phyloP scores from a whole-genome alignment of 2,888 invertebrate species.

The Eupithecia inturbata region DNA sequence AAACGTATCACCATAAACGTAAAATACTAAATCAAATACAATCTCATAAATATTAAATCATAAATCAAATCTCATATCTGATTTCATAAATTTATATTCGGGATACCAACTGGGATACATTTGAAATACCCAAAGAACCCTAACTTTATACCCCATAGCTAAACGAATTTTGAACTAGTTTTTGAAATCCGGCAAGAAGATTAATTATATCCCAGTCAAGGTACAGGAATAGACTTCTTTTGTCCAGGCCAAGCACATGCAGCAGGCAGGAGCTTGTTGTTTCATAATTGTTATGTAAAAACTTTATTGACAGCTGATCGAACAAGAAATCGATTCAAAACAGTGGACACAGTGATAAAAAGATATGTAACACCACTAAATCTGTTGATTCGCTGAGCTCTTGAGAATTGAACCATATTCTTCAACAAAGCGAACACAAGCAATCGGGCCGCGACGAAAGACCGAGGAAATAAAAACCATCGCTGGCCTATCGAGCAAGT shows the following conservation, averaged over 20 bases:
- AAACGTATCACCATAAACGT: neutral
- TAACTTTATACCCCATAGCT: neutral
- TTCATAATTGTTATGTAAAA: neutral
- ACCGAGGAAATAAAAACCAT: conserved; percentile 82
- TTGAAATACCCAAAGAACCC: neutral
- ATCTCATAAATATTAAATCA: too few species aligned
- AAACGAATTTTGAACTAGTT: too few species aligned
- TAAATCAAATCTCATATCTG: neutral
- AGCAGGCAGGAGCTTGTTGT: neutral
- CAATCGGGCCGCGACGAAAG: conserved; percentile 75
- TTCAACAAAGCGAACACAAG: conserved; percentile 68
- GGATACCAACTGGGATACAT: neutral
- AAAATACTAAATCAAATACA: neutral
- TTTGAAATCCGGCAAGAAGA: neutral
- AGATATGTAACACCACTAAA: neutral
- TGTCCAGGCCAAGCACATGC: neutral
- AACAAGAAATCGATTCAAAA: neutral
- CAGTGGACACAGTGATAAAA: neutral
- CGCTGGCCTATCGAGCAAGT: conserved; percentile 64
- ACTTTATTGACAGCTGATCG: neutral
- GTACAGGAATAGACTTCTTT: neutral
- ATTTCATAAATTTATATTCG: too few species aligned
- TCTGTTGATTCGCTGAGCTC: conserved; percentile 42
- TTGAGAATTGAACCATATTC: conserved; percentile 50
- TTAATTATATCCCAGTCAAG: neutral